Evolutionary conservation across 2,888 invertebrate genomes (phyloP), one percentile per base, ranked within the genome.

Genomic region (Athrips mouffetella): DNA sequence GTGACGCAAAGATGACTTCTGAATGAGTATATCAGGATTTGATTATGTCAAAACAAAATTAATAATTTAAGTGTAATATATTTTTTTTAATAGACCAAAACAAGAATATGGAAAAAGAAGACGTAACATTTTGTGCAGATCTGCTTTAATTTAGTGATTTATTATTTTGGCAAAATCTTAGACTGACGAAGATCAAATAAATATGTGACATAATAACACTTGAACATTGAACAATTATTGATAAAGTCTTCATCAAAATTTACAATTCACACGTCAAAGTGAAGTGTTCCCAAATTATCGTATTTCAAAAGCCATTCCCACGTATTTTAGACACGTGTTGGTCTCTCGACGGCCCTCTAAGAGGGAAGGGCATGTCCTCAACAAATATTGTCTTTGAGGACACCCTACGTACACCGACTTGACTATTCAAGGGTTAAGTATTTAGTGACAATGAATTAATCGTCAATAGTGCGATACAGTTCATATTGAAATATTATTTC

Each of bases 301-400:
- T 67, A 69, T 77, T 73, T 74, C 73, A 62, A 59, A 69, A 61
- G 62, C 62, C 58, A 64, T 74, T 82, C 83, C 80, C 81, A 80
- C 81, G 74, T 61, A 62, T 70, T 70, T 68, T 69, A 67, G 79
- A 71, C 82, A 83, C 83, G 82, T 82, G 83, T 79, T 66, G 62
- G 64, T 62, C 65, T 63, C 39, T 59, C 58, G 58, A 67, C 59
- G 58, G 66, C 57, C 60, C 63, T 57, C 59, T 54, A 59, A 70
- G 69, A 70, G 72, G 72, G 69, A 69, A 68, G 74, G 75, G 73
- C 66, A 65, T 75, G 83, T 82, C 80, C 85, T 84, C 71, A 68
- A 70, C 84, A 82, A 86, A 86, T 85, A 85, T 86, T 86, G 84
- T 85, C 83, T 80, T 81, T 85, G 83, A 86, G 84, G 80, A 80